Evolutionary conservation across 2,797 vertebrate genomes (phyloP), one percentile per base, ranked within the genome.

Genomic region (Rallus crepitans): DNA sequence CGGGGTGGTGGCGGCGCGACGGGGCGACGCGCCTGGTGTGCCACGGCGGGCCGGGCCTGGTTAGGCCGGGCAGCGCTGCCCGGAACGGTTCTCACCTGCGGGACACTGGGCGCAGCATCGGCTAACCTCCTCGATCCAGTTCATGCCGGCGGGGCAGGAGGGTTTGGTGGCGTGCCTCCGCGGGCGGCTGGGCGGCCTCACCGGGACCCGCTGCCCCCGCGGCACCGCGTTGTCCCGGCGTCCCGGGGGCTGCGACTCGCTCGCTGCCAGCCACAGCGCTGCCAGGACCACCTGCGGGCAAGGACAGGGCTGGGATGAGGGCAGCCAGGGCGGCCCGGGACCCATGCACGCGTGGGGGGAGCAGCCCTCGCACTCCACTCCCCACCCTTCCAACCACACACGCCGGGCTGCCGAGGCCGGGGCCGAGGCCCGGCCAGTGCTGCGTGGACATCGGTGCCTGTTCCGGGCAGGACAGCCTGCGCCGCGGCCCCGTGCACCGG

Each of bases 91-190:
- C 97, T 96, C 94, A 98, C 98, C 98, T 86, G 97, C 89, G 1
- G 98, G 95, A 60, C 98, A 98, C 21, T 1, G 95, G 12, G 0
- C 1, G 47, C 98, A 98, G 80, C 95, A 93, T 5, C 1, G 71
- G 6, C 1, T 0, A 42, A 2, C 57, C 2, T 0, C 0, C 28
- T 53, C 4, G 0, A 94, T 24, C 95, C 95, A 94, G 12, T 63
- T 94, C 33, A 3, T 96, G 57, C 69, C 85, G 0, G 5, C 0
- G 0, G 91, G 84, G 33, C 96, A 97, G 17, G 0, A 0, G 11
- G 0, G 7, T 10, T n/a, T 48, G 9, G 19, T 2, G 10, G 4
- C 2, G 7, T 48, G 7, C 57, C 91, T 92, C 33, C 2, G 28
- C 4, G 9, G 57, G 48, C 30, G 83, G 40, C 28, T 3, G 12